phyloP scores from a whole-genome alignment of 2,888 invertebrate species.

The Cephus pulcher region DNA sequence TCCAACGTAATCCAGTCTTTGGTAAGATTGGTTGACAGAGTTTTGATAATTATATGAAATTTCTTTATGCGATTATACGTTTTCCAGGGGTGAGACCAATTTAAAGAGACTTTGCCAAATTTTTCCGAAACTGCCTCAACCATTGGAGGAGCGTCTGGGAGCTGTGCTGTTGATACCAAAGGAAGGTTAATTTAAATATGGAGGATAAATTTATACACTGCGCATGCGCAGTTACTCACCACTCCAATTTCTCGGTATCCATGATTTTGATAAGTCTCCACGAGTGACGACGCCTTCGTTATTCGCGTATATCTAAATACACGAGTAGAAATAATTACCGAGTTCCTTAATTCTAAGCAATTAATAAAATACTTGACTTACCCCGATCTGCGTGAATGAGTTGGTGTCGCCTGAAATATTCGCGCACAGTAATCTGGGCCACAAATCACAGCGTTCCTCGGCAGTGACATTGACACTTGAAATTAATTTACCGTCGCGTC shows the following conservation, averaged over 20 bases:
- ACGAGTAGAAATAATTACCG: no score
- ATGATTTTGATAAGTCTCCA: neutral
- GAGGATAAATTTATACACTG: no score
- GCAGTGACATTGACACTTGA: neutral
- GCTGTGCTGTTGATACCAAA: no score
- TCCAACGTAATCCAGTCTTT: neutral
- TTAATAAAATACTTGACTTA: no score
- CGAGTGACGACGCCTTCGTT: constrained; percentile 34
- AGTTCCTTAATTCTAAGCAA: no score
- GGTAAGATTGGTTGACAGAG: constrained; percentile 21
- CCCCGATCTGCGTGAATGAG: no score
- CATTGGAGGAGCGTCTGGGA: constrained; percentile 23
- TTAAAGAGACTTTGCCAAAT: constrained; percentile 21
- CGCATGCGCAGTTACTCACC: no score
- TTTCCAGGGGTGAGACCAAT: constrained; percentile 41
- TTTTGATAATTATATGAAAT: constrained; percentile 28
- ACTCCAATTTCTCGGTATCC: no score
- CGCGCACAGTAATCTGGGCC: constrained; percentile 33
- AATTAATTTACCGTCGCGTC: neutral
- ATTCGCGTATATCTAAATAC: constrained; percentile 33
- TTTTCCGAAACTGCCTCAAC: neutral
- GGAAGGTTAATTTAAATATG: no score
- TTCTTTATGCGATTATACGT: constrained; percentile 28
- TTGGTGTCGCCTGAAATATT: neutral
- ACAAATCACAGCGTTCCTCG: constrained; percentile 27